Base-by-base conservation (phyloP, 2,888 invertebrate species). In the Tupiocoris notatus region DNA sequence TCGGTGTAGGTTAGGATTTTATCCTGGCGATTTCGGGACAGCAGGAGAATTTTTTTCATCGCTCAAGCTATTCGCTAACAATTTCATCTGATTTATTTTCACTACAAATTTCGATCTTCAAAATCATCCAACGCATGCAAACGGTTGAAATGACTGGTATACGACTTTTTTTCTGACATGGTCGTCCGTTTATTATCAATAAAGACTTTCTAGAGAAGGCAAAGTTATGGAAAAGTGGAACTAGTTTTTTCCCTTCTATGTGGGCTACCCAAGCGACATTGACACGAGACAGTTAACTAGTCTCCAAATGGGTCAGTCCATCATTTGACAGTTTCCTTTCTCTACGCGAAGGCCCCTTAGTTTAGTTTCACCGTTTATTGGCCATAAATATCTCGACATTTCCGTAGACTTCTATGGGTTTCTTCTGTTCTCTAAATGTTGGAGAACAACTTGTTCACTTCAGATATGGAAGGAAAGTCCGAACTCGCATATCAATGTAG, bases 341-440 rank as follows among this genome's bases (percentile, higher is more conserved):
- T 39, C 39, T 12, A n/a, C n/a, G n/a, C n/a, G n/a, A 12, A 39
- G 39, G 39, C 39, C 12, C 39, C 39, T 12, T 7, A 39, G 6
- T 39, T 39, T 12, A 39, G 39, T 67, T 67, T 67, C 67, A 16
- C 57, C 67, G 57, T 67, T 67, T 67, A 67, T 57, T 54, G 67
- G 54, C 21, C 67, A 21, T 67, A 67, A 67, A 67, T 67, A 67
- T 67, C 67, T 16, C 6, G 57, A 54, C 39, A 39, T 57, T 39
- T 39, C n/a, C n/a, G n/a, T n/a, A n/a, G n/a, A n/a, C n/a, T n/a
- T n/a, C n/a, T n/a, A n/a, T n/a, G n/a, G n/a, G n/a, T n/a, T n/a
- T n/a, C n/a, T n/a, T n/a, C n/a, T n/a, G n/a, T n/a, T n/a, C n/a
- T n/a, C n/a, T n/a, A n/a, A n/a, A n/a, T n/a, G n/a, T n/a, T n/a